These are phyloP conservation scores for Dissostichus mawsoni DNA, from an alignment of 2,113 vertebrate genomes.

Conservation along the genomic window DNA sequence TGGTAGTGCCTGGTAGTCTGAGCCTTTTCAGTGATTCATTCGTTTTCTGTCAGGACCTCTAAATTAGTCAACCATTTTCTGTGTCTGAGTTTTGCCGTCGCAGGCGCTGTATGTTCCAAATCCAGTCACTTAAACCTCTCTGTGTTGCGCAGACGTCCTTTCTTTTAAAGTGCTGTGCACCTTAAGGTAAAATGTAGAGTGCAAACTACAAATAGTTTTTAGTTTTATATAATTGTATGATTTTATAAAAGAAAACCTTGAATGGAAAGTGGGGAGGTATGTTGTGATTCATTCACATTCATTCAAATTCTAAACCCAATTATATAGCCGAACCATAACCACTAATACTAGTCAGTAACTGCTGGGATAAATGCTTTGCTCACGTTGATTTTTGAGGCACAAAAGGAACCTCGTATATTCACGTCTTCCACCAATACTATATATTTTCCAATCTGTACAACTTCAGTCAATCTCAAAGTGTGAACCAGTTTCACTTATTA, in stretches of 20 bases:
- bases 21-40: constrained; percentile 38
- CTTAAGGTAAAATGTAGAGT: neutral
- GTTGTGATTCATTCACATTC: neutral
- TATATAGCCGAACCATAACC: neutral
- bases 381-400: neutral
- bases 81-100: neutral
- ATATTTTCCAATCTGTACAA: constrained; percentile 23
- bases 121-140: neutral
- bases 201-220: neutral
- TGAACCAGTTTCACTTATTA: constrained; percentile 20
- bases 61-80: constrained; percentile 34
- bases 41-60: constrained; percentile 29
- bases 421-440: constrained; percentile 20
- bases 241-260: neutral
- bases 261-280: neutral
- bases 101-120: neutral
- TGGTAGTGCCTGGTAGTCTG: neutral
- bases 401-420: constrained; percentile 6
- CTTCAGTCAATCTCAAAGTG: constrained; percentile 1
- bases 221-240: neutral
- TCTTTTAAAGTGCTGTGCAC: neutral
- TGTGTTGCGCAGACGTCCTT: neutral
- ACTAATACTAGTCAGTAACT: neutral
- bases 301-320: neutral
- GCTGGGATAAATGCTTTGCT: constrained; percentile 20